Conservation (phyloP, 2,113 vertebrate genomes). For the Turdus rufiventris region DNA sequence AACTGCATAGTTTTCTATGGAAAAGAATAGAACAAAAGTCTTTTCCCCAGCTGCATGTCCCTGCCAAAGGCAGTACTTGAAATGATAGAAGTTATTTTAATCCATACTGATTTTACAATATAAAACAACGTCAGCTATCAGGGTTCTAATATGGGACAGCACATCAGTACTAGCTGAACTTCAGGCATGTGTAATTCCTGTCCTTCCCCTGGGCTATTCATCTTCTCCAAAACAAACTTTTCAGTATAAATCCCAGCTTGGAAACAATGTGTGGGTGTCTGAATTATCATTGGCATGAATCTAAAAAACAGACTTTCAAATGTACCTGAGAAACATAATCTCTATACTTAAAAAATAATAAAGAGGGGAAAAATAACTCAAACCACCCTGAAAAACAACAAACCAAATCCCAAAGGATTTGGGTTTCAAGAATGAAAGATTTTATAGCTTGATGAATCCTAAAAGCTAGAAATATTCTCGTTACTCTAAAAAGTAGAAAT, state of each 20-base stretch:
- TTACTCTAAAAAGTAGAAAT: neutral
- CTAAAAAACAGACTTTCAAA: neutral
- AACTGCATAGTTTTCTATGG: neutral
- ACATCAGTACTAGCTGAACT: neutral
- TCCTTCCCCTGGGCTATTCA: neutral
- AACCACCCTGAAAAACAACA: neutral
- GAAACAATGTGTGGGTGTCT: neutral
- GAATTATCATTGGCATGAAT: neutral
- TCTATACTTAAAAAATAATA: neutral
- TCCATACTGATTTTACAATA: neutral
- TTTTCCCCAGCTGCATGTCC: neutral
- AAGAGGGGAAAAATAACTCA: accelerated
- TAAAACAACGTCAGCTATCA: neutral
- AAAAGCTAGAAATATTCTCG: neutral
- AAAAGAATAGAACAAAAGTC: neutral
- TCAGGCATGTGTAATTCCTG: neutral
- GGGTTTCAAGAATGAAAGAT: neutral
- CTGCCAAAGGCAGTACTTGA: neutral
- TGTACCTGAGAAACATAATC: neutral
- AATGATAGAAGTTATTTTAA: neutral
- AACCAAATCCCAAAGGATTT: neutral
- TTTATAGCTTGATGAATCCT: neutral
- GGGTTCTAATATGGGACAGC: neutral
- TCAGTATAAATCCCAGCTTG: neutral
- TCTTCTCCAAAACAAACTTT: neutral